Evolutionary conservation across 2,797 vertebrate genomes (phyloP).

Genomic region (Acanthis flammea): DNA sequence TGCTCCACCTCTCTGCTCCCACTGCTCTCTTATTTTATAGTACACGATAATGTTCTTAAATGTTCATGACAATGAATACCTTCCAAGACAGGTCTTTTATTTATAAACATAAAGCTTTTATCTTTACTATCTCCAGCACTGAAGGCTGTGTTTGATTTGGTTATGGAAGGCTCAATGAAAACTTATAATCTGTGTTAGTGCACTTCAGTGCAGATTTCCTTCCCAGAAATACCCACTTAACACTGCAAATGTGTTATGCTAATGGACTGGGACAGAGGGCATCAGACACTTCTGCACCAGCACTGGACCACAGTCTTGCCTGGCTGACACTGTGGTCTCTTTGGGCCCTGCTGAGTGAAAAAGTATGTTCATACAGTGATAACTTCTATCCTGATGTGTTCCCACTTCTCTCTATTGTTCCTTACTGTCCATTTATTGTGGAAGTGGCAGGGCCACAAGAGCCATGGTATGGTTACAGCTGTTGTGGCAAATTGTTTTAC

Average conservation of each 20-base stretch:
- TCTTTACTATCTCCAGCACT: slow-evolving; percentile 12
- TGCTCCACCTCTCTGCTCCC: slow-evolving; percentile 25
- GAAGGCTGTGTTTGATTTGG: neutral
- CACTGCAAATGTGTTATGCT: neutral
- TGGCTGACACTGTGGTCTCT: neutral
- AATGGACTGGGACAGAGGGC: neutral
- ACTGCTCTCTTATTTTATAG: slow-evolving; percentile 35
- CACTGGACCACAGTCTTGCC: neutral
- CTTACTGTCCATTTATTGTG: neutral
- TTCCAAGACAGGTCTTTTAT: slow-evolving; percentile 29
- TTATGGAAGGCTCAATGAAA: neutral
- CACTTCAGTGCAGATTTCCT: neutral
- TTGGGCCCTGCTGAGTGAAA: neutral
- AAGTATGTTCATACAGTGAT: neutral
- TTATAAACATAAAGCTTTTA: slow-evolving; percentile 33
- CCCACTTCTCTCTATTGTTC: neutral
- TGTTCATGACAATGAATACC: slow-evolving; percentile 14
- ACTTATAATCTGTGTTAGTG: neutral
- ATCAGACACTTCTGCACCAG: neutral
- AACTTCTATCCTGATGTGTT: neutral
- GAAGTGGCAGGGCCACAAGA: neutral
- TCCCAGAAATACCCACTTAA: neutral
- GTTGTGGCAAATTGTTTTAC: neutral
- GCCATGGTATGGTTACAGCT: neutral
- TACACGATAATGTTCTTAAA: neutral